Evolutionary conservation across 2,113 vertebrate genomes (phyloP), one percentile per base, ranked within the genome.

Genomic region (Tachuris rubrigastra): DNA sequence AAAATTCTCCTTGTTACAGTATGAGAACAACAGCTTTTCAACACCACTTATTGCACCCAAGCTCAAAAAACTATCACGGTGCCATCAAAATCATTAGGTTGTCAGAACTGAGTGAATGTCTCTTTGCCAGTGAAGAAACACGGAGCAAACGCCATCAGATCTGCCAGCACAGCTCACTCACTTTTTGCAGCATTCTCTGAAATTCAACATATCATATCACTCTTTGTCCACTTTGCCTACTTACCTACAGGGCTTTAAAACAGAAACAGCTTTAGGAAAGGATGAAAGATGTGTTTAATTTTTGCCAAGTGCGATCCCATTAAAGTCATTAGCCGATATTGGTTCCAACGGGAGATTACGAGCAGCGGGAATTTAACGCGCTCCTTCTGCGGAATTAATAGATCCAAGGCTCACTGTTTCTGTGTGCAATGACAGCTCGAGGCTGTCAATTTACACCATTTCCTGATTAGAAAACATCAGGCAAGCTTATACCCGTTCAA

Each of bases 201-300:
- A 85, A 92, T 76, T 81, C 81, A 82, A 47, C 49, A 50, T 23
- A 52, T 6, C 55, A 11, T 60, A 91, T 79, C 78, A 78, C 33
- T 87, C 66, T 39, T 62, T 53, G 62, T 85, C 81, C 81, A 93
- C 58, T 95, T 33, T 65, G 66, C 55, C 56, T 91, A 52, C 60
- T 90, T 91, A 92, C 76, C 94, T 87, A 23, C 33, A 59, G 37
- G 10, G 58, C 44, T 65, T 91, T 87, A 75, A 71, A 90, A 73
- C 16, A 90, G 60, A 55, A 95, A 93, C 18, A 89, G 87, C 89
- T 81, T 76, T 71, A 79, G 87, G 90, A 76, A 84, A 87, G 88
- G 37, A 80, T 92, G 88, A 94, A 87, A 91, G 87, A 95, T 93
- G 81, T n/a, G 68, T 85, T 97, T 92, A 95, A 95, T 93, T 84